Evolutionary conservation across 2,113 vertebrate genomes (phyloP), one percentile per base, ranked within the genome.

Genomic region (Alouatta palliata): DNA sequence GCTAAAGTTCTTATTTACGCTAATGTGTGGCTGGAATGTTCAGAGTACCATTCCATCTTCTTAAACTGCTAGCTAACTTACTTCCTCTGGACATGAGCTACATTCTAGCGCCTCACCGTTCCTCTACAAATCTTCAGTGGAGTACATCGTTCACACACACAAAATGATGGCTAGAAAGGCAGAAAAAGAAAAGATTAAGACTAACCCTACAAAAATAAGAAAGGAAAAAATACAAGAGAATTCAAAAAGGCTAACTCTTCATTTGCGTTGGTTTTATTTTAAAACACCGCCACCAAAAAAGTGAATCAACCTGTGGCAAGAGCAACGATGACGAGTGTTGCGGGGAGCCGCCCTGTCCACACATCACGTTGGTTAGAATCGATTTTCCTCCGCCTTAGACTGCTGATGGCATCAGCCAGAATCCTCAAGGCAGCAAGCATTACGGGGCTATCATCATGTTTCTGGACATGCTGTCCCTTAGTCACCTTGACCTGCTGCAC

Each of bases 201-300:
- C 7, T 90, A 66, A 87, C n/a, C 25, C 90, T 75, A 91, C 23
- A 66, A 94, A 91, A 21, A 81, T 13, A 76, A 17, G 32, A 43
- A 0, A 30, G 17, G 35, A 17, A 73, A 95, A 88, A 77, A 88
- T 35, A 19, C 25, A 80, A 87, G 73, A 88, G 66, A 85, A 93
- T 77, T 91, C 56, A 85, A 85, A 58, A 93, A n/a, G n/a, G 32
- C 54, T 95, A 95, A 87, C 49, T 83, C 56, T 88, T 85, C 66
- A 88, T 88, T 47, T 88, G 32, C 56, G n/a, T 83, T 49, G 35
- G 66, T 94, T 94, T 92, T 70, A 73, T 64, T 84, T 84, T 70
- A 87, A 95, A 86, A 81, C 23, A 70, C 1, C 6, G 68, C 13
- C 17, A 70, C 35, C 56, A 56, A 47, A 30, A 94, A 35, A 11